Percentiles rank a stretch among this genome's conserved stretches.
Evolutionary conservation across 2,888 invertebrate species (phyloP).

Genomic region (Trichacis sp.): DNA sequence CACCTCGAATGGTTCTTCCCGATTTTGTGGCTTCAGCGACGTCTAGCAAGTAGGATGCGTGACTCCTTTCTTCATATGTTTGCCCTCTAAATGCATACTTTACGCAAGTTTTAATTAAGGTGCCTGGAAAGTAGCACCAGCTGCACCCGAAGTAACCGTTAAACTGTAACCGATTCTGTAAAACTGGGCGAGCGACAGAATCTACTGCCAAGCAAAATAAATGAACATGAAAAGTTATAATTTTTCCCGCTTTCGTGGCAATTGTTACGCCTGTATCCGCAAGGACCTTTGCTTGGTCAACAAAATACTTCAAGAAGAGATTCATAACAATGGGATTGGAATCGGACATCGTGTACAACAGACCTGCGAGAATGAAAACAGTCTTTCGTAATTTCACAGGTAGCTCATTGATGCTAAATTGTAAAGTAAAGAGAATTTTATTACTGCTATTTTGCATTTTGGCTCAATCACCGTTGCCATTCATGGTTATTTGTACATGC

Average conservation of each 20-base stretch:
- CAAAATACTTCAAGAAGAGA: slow-evolving; percentile 20
- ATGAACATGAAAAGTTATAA: slow-evolving; percentile 12
- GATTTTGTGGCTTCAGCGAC: slow-evolving; percentile 7
- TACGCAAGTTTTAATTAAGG: slow-evolving; percentile 12
- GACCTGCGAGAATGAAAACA: slow-evolving; percentile 15
- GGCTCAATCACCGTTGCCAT: slow-evolving; percentile 18
- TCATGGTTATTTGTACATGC: no score
- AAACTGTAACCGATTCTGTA: slow-evolving; percentile 29
- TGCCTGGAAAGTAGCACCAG: slow-evolving; percentile 31
- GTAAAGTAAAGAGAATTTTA: slow-evolving; percentile 14
- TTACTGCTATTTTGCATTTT: slow-evolving; percentile 9
- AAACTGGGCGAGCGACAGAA: slow-evolving; percentile 23
- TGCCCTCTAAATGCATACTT: slow-evolving; percentile 19
- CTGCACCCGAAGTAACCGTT: slow-evolving; percentile 34
- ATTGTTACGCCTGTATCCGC: slow-evolving; percentile 9
- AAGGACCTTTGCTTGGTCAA: slow-evolving; percentile 6
- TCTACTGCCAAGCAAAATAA: slow-evolving; percentile 22
- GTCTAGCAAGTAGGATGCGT: slow-evolving; percentile 22
- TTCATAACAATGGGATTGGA: slow-evolving; percentile 13
- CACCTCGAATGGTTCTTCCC: slow-evolving; percentile 15
- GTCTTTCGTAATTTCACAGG: slow-evolving; percentile 5
- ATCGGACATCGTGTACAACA: slow-evolving; percentile 16
- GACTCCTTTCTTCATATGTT: slow-evolving; percentile 8
- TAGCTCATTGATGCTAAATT: slow-evolving; percentile 18
- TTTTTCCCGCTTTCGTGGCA: neutral